phyloP scores from a whole-genome alignment of 2,797 vertebrate genomes.

The Anabas testudineus region DNA sequence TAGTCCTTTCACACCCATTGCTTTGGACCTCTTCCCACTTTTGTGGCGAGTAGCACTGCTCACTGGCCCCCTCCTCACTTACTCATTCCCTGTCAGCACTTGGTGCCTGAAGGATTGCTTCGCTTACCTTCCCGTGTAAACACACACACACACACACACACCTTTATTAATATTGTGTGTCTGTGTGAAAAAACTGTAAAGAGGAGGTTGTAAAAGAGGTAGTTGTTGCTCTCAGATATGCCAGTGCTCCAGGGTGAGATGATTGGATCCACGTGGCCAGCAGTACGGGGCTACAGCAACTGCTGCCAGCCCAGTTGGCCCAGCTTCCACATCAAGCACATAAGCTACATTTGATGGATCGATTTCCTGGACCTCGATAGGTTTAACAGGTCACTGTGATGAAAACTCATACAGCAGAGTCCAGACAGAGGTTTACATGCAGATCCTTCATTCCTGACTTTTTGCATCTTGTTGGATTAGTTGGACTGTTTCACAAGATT shows the following conservation, averaged over 20 bases:
- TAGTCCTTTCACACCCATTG: constrained; percentile 32
- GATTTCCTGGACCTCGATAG: constrained; percentile 62
- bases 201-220: constrained; percentile 71
- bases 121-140: constrained; percentile 68
- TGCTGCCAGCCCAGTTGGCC: constrained; percentile 81
- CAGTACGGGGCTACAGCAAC: constrained; percentile 66
- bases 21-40: constrained; percentile 37
- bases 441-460: constrained; percentile 48
- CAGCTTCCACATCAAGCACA: constrained; percentile 62
- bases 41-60: constrained; percentile 51
- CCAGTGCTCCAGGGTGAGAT: constrained; percentile 80
- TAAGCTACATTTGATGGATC: constrained; percentile 69
- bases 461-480: constrained; percentile 57
- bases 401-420: constrained; percentile 62
- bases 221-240: constrained; percentile 77
- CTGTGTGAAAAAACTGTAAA: constrained; percentile 68
- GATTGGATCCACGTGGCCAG: constrained; percentile 80
- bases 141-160: constrained; percentile 70
- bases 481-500: constrained; percentile 50
- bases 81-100: constrained; percentile 62
- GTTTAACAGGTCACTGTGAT: constrained; percentile 68
- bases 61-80: constrained; percentile 61
- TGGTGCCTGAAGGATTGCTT: constrained; percentile 48
- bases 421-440: constrained; percentile 63
- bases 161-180: constrained; percentile 75